phyloP scores from a whole-genome alignment of 2,797 vertebrate genomes.

The Trichosurus vulpecula region DNA sequence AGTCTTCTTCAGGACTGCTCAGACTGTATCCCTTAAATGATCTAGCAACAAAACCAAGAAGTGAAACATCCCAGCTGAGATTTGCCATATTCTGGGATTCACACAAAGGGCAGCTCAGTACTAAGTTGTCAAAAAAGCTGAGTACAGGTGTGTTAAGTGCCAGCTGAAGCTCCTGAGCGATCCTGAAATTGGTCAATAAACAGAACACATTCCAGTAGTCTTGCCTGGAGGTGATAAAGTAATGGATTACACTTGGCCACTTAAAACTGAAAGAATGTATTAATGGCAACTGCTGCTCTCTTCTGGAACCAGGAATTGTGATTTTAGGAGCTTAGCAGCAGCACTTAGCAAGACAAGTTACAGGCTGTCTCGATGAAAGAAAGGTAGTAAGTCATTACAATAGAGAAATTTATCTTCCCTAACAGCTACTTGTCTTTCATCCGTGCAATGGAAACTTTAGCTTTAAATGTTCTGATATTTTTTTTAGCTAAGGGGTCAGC shows the following conservation, averaged over 20 bases:
- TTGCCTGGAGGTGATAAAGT: slow-evolving; percentile 39
- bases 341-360: slow-evolving; percentile 32
- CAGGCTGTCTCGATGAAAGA: slow-evolving; percentile 43
- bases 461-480: background rate
- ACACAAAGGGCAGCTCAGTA: background rate
- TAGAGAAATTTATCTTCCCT: slow-evolving; percentile 23
- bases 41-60: background rate
- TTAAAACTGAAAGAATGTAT: slow-evolving; percentile 47
- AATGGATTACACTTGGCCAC: slow-evolving; percentile 22
- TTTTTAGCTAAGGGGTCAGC: background rate
- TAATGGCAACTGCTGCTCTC: slow-evolving; percentile 27
- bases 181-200: background rate
- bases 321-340: background rate
- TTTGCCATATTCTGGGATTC: background rate
- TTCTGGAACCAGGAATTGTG: slow-evolving; percentile 17
- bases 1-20: background rate
- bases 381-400: slow-evolving; percentile 9
- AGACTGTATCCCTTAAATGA: background rate
- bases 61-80: background rate
- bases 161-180: background rate
- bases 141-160: background rate
- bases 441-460: background rate
- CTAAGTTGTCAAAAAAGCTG: background rate
- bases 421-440: slow-evolving; percentile 14
- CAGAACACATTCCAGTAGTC: background rate